Evolutionary conservation across 2,888 invertebrate species (phyloP).

Genomic region (Clivina fossor): DNA sequence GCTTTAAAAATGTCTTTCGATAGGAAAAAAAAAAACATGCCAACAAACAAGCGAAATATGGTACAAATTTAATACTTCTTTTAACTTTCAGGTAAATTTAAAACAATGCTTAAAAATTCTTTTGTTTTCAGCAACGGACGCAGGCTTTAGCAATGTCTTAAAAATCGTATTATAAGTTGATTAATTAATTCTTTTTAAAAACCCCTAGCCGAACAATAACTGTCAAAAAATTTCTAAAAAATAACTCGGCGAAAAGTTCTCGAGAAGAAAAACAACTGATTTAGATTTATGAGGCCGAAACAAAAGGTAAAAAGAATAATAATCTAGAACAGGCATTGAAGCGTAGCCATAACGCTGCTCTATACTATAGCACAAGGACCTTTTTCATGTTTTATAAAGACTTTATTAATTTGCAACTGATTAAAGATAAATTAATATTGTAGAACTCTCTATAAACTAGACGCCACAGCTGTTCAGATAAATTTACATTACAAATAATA

Average conservation of each 20-base stretch:
- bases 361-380: too few relatives aligned
- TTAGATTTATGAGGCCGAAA: slow-evolving; percentile 28
- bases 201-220: slow-evolving; percentile 25
- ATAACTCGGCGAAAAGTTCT: slow-evolving; percentile 22
- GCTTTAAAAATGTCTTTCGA: too few relatives aligned
- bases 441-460: too few relatives aligned
- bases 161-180: slow-evolving; percentile 20
- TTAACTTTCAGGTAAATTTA: neutral
- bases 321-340: too few relatives aligned
- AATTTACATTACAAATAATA: too few relatives aligned
- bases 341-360: too few relatives aligned
- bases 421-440: slow-evolving; percentile 23
- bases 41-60: too few relatives aligned
- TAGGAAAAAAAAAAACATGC: too few relatives aligned
- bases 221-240: slow-evolving; percentile 26
- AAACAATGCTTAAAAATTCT: neutral
- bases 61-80: slow-evolving; percentile 1
- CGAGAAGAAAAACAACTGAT: slow-evolving; percentile 26
- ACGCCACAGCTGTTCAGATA: too few relatives aligned
- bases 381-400: slow-evolving; percentile 23
- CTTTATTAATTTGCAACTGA: slow-evolving; percentile 20
- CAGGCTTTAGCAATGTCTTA: slow-evolving; percentile 8
- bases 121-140: slow-evolving; percentile 9
- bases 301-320: slow-evolving; percentile 22
- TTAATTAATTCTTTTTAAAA: slow-evolving; percentile 28